Percentiles rank a stretch among this genome's conserved stretches.
phyloP scores from a whole-genome alignment of 2,113 vertebrate genomes.

The Pluvialis apricaria region DNA sequence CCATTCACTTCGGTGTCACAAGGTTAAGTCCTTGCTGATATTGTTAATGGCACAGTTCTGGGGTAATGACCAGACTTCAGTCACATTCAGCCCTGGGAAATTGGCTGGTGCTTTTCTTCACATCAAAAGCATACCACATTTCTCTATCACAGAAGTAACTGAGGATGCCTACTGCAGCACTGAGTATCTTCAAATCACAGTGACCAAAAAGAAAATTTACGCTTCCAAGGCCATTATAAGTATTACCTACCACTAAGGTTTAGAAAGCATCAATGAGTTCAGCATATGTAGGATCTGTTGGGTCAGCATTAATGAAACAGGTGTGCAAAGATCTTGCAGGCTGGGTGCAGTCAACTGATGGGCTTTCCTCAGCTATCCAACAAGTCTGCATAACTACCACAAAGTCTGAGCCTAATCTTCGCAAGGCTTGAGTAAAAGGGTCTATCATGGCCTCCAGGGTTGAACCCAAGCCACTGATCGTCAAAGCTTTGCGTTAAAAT shows the following conservation, averaged over 20 bases:
- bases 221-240: neutral
- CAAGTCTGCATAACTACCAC: neutral
- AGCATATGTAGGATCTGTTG: fast-evolving
- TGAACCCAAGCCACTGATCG: neutral
- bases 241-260: neutral
- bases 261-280: neutral
- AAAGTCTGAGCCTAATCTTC: neutral
- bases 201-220: neutral
- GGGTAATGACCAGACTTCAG: neutral
- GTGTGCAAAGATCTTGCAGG: neutral
- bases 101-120: neutral
- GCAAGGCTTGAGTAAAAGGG: neutral
- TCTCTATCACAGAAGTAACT: neutral
- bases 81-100: neutral
- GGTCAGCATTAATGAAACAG: neutral
- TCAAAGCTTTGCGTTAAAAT: neutral
- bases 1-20: neutral
- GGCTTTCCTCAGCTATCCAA: neutral
- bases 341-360: neutral
- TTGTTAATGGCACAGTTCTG: neutral
- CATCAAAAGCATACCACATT: neutral
- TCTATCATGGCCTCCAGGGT: neutral
- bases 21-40: neutral
- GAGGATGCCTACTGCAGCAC: neutral
- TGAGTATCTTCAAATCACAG: neutral